A percentile compares a stretch with the other conserved stretches of the same genome.
These are phyloP conservation scores for Enteromius afrohamiltoni DNA, from an alignment of 2,797 vertebrate species.

Conservation along the genomic window DNA sequence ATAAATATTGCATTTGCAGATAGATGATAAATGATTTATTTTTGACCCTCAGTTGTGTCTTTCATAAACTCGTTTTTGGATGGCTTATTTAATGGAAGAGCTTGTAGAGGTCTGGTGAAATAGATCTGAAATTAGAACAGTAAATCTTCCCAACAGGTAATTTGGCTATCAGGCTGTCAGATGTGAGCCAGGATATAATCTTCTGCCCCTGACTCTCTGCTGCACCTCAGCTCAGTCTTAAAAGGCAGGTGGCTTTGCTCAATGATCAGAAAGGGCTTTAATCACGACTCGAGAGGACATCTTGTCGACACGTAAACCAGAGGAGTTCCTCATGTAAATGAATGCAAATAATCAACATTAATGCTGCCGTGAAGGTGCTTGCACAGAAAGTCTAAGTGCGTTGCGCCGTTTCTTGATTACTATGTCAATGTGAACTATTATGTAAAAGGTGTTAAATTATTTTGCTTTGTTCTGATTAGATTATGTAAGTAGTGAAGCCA, in stretches of 20 bases:
- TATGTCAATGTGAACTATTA: constrained; percentile 31
- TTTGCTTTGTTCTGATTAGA: constrained; percentile 23
- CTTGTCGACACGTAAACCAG: neutral
- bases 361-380: neutral
- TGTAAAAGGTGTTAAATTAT: constrained; percentile 20
- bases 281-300: neutral
- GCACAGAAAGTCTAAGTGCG: neutral
- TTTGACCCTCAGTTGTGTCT: constrained; percentile 29
- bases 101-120: constrained; percentile 21
- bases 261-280: constrained; percentile 14
- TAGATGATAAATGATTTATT: constrained; percentile 32
- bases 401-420: constrained; percentile 7
- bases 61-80: constrained; percentile 44
- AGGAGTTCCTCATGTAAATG: constrained; percentile 26
- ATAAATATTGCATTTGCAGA: constrained; percentile 37
- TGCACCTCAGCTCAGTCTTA: neutral
- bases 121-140: constrained; percentile 41
- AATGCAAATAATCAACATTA: constrained; percentile 17
- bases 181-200: constrained; percentile 20
- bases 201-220: constrained; percentile 27
- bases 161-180: constrained; percentile 37
- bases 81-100: constrained; percentile 19
- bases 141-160: constrained; percentile 43
- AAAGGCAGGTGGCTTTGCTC: constrained; percentile 4
- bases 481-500: neutral